Base-by-base conservation (phyloP, 2,888 invertebrate species). In the Drosophila quinaria region DNA sequence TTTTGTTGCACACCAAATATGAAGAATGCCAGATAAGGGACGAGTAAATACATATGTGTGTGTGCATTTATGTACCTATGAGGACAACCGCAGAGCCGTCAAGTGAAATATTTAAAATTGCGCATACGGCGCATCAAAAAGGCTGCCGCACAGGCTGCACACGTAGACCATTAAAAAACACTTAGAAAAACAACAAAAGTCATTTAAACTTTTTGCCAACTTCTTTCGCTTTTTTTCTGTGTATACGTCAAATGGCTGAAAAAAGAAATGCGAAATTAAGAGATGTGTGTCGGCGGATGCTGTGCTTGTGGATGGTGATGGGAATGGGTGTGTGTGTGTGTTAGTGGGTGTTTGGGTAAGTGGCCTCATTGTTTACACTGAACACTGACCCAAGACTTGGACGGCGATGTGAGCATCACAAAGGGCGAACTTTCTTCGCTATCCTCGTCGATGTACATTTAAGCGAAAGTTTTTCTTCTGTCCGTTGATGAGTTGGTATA, bases 341-440 rank as follows among this genome's bases (percentile, higher is more conserved):
- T n/a, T 29, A 37, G 62, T 61, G 49, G 46, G 52, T 62, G 68
- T 54, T 50, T 37, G 54, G 55, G 63, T 70, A 67, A 56, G 52
- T 93, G 72, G 77, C 60, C 50, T 67, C 64, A 84, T 89, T 89
- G 88, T 85, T 89, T 89, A 87, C 79, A 56, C 37, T 89, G 78
- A 94, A 90, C 78, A 88, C 91, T 90, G 83, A 94, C 94, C 78
- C 94, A 93, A 93, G 95, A 94, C 93, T 94, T 94, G 76, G 94
- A 94, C 50, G 95, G 95, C 87, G 95, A 93, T 61, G 95, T 94
- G 90, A 96, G 94, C 90, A 96, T 94, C 85, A 95, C 94, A 92
- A 95, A 96, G 41, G 95, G 93, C 50, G 94, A 94, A 90, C 95
- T 95, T 81, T 95, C 95, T 92, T 95, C 95, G 92, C 94, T 94